Conservation (phyloP, 2,797 vertebrate species). For the Remorina albescens region DNA sequence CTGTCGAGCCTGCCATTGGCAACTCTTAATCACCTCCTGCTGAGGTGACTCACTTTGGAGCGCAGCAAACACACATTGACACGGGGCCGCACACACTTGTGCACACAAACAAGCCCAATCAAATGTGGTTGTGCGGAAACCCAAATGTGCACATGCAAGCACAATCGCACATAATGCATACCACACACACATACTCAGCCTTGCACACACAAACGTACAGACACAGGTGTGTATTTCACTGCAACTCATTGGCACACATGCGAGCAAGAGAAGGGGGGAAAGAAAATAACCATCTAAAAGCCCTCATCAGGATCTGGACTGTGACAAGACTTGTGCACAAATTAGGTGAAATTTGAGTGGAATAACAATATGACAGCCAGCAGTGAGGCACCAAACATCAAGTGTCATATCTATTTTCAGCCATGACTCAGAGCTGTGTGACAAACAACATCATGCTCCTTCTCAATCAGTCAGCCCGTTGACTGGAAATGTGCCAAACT, state of each 20-base stretch:
- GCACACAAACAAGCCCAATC: slow-evolving; percentile 77
- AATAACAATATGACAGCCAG: slow-evolving; percentile 82
- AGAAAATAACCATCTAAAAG: slow-evolving; percentile 75
- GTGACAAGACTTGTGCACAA: slow-evolving; percentile 83
- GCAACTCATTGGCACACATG: slow-evolving; percentile 59
- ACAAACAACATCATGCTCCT: slow-evolving; percentile 80
- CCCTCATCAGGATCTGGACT: slow-evolving; percentile 80
- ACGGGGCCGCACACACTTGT: slow-evolving; percentile 20
- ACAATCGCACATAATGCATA: slow-evolving; percentile 8
- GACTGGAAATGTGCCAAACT: slow-evolving; percentile 69
- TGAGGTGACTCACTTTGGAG: slow-evolving; percentile 72
- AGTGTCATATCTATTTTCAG: slow-evolving; percentile 83
- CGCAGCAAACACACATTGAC: slow-evolving; percentile 34
- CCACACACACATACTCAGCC: slow-evolving; percentile 9
- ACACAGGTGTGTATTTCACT: slow-evolving; percentile 55
- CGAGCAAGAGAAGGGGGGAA: slow-evolving; percentile 36
- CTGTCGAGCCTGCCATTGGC: slow-evolving; percentile 81
- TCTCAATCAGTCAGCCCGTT: slow-evolving; percentile 78
- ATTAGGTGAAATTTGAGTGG: slow-evolving; percentile 83
- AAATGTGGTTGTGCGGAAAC: slow-evolving; percentile 70
- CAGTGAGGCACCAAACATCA: slow-evolving; percentile 80
- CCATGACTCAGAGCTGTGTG: slow-evolving; percentile 75
- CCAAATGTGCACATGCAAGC: slow-evolving; percentile 56
- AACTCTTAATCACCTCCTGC: slow-evolving; percentile 81
- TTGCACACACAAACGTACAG: slow-evolving; percentile 16